Percentiles rank a stretch among this genome's conserved stretches.
Evolutionary conservation across 2,113 vertebrate species (phyloP).

Genomic region (Chunga burmeisteri): DNA sequence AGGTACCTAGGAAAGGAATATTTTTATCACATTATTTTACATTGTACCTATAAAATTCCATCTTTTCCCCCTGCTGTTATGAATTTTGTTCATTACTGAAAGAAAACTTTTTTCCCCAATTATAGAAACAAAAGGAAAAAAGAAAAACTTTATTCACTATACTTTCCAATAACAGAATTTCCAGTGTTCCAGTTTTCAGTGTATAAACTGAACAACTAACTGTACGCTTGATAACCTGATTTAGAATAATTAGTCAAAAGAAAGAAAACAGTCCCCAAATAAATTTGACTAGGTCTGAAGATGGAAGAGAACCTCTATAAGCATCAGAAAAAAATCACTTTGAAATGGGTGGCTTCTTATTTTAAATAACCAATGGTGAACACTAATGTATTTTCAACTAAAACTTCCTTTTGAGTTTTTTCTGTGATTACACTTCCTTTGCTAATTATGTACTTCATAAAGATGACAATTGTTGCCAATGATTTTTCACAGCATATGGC

Average conservation of each 20-base stretch:
- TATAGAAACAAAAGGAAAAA: background rate
- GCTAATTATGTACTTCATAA: conserved; percentile 49
- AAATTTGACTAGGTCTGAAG: background rate
- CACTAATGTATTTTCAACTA: background rate
- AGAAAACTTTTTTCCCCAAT: background rate
- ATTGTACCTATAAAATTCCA: background rate
- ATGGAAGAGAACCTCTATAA: background rate
- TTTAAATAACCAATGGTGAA: background rate
- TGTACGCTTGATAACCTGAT: background rate
- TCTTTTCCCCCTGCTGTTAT: background rate
- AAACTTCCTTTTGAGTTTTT: conserved; percentile 26
- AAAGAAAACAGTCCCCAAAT: background rate
- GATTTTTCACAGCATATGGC: conserved; percentile 54
- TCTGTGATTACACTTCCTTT: conserved; percentile 2
- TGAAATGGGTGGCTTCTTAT: background rate
- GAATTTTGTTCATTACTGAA: background rate
- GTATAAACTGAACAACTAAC: background rate
- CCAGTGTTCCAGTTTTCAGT: conserved; percentile 12
- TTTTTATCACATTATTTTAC: background rate
- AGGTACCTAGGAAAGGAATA: background rate
- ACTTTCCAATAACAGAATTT: conserved; percentile 42
- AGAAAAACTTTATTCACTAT: background rate
- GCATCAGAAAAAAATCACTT: background rate
- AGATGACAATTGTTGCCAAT: conserved; percentile 37
- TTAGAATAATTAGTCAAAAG: background rate